A percentile compares a stretch with the other conserved stretches of the same genome.
Evolutionary conservation across 2,797 vertebrate genomes (phyloP).

Genomic region (Melanotaenia maccullochi): DNA sequence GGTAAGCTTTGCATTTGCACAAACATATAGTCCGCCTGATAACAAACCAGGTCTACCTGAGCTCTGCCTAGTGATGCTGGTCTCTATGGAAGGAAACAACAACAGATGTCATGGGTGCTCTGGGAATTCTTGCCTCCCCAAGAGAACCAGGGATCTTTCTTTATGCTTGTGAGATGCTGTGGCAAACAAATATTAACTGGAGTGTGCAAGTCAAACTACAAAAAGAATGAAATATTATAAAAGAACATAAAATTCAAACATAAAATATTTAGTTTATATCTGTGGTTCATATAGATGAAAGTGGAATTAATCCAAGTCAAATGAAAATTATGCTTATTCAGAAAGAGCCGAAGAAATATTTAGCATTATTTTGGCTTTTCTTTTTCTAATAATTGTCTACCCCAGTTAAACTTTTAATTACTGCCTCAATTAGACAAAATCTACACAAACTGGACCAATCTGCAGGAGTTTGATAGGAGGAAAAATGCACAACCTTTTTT

Average conservation of each 20-base stretch:
- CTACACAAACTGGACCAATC: too few relatives aligned
- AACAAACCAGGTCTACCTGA: conserved; percentile 51
- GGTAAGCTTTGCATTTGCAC: conserved; percentile 20
- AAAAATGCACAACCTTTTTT: too few relatives aligned
- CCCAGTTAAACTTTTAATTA: too few relatives aligned
- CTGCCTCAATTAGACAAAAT: too few relatives aligned
- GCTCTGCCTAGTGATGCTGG: conserved; percentile 66
- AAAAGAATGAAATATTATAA: background rate
- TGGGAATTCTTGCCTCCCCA: conserved; percentile 53
- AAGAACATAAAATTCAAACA: background rate
- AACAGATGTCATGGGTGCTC: conserved; percentile 60
- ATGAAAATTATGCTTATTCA: too few relatives aligned
- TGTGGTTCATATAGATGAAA: background rate
- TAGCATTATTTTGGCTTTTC: too few relatives aligned
- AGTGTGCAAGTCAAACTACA: background rate
- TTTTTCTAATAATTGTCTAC: too few relatives aligned
- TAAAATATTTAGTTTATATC: background rate
- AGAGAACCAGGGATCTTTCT: conserved; percentile 26
- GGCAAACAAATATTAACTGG: conserved; percentile 10
- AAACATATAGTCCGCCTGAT: conserved; percentile 46
- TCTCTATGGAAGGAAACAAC: conserved; percentile 76
- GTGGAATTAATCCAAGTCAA: too few relatives aligned
- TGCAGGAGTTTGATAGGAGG: too few relatives aligned
- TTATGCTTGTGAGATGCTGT: conserved; percentile 2
- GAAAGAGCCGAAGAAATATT: too few relatives aligned